These are phyloP conservation scores for Drosophila parthenogenetica DNA, from an alignment of 2,888 invertebrate species.

Conservation along the genomic window DNA sequence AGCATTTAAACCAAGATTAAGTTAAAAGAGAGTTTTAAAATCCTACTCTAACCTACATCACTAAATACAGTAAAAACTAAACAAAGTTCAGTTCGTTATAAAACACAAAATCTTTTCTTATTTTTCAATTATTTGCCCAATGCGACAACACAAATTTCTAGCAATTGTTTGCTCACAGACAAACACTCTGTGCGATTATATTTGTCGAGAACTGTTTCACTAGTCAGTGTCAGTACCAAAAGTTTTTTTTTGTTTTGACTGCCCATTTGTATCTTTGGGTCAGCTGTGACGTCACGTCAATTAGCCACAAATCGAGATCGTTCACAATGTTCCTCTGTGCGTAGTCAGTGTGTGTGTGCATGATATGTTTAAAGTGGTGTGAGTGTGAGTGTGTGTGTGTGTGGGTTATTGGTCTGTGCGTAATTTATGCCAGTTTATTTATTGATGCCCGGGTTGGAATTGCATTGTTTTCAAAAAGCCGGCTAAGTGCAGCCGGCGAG, in stretches of 20 bases:
- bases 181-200: no score
- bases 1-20: no score
- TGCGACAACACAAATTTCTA: not conserved
- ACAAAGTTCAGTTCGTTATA: no score
- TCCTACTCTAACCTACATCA: no score
- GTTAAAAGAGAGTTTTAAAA: no score
- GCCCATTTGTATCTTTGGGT: conserved; percentile 44
- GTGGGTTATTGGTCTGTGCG: conserved; percentile 64
- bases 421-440: conserved; percentile 79
- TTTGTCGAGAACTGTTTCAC: conserved; percentile 4
- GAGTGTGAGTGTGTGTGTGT: conserved; percentile 27
- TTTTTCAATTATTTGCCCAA: no score
- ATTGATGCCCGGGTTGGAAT: conserved; percentile 67
- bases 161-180: not conserved
- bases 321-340: conserved; percentile 18
- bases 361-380: conserved; percentile 15
- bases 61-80: no score
- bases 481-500: conserved; percentile 73
- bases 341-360: conserved; percentile 16
- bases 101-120: no score
- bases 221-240: conserved; percentile 44
- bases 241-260: conserved; percentile 52
- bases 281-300: conserved; percentile 63
- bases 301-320: conserved; percentile 66
- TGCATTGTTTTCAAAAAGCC: conserved; percentile 76